Percentiles rank a stretch among this genome's conserved stretches.
Conservation (phyloP, 2,797 vertebrate genomes). For the Bradypodion pumilum region DNA sequence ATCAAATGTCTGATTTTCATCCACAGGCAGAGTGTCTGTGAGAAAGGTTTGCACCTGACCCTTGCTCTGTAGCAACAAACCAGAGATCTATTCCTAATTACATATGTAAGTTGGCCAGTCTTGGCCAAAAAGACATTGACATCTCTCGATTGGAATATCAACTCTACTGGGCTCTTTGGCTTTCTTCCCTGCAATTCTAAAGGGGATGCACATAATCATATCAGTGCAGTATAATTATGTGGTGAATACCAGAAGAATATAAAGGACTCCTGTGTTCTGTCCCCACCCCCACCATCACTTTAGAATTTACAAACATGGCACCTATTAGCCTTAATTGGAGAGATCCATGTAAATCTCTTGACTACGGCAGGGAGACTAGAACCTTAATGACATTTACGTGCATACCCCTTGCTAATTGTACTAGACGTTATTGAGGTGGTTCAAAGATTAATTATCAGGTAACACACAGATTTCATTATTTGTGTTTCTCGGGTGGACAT, state of each 20-base stretch:
- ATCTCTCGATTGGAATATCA: conserved; percentile 21
- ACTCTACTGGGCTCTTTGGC: conserved; percentile 40
- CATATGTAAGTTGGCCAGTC: conserved; percentile 31
- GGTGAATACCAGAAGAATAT: conserved; percentile 26
- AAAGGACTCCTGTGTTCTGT: not conserved
- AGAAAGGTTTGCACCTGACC: conserved; percentile 35
- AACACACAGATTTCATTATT: conserved; percentile 35
- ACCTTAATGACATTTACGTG: not conserved
- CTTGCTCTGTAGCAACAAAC: conserved; percentile 19
- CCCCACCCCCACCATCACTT: not conserved
- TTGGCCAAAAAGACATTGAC: conserved; percentile 20
- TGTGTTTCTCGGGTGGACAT: conserved; percentile 21
- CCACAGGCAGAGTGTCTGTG: not conserved
- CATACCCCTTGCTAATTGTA: conserved; percentile 25
- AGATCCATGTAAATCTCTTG: conserved; percentile 31
- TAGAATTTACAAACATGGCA: conserved; percentile 39
- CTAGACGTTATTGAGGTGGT: conserved; percentile 16
- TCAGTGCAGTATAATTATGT: conserved; percentile 38
- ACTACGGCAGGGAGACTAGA: not conserved
- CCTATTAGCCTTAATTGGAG: conserved; percentile 29
- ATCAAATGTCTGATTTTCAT: conserved; percentile 43
- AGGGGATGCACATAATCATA: conserved; percentile 10
- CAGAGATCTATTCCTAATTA: conserved; percentile 48
- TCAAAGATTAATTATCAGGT: conserved; percentile 25
- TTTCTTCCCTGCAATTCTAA: conserved; percentile 40